Percentiles rank a stretch among this genome's conserved stretches.
phyloP scores from a whole-genome alignment of 1,140 invertebrate species.

The Apis mellifera region Amel_HAv3.1 CM009939.2:8353501-8354000 shows the following conservation, averaged over 20 bases:
- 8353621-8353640: slow-evolving; percentile 44
- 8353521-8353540: background rate
- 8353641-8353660: slow-evolving; percentile 55
- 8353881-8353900: background rate
- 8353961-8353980: too few relatives aligned
- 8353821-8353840: background rate
- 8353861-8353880: slow-evolving; percentile 4
- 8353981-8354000: too few relatives aligned
- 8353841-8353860: background rate
- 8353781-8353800: slow-evolving; percentile 33
- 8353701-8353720: slow-evolving; percentile 16
- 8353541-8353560: too few relatives aligned
- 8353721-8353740: slow-evolving; percentile 40
- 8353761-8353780: slow-evolving; percentile 63
- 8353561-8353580: background rate
- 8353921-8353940: background rate
- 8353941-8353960: too few relatives aligned
- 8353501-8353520: slow-evolving; percentile 8
- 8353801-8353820: slow-evolving; percentile 48
- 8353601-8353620: slow-evolving; percentile 26
- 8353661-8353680: slow-evolving; percentile 61
- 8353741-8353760: slow-evolving; percentile 46
- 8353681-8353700: slow-evolving; percentile 49
- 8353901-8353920: background rate
- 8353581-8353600: slow-evolving; percentile 15